Evolutionary conservation across 2,113 vertebrate genomes (phyloP).

Genomic region (Rafetus swinhoei): DNA sequence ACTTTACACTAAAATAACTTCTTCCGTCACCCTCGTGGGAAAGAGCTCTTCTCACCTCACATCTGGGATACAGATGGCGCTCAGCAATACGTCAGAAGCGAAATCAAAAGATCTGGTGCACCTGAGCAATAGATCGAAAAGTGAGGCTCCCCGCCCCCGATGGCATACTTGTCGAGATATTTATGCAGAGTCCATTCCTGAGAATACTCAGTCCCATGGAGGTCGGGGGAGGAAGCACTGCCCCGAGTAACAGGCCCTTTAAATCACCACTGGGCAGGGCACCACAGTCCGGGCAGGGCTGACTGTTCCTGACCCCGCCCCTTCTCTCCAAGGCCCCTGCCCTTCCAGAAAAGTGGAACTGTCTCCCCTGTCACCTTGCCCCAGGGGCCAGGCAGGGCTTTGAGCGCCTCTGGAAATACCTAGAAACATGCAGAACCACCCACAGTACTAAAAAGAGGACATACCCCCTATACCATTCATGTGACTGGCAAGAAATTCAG

Average conservation of each 20-base stretch:
- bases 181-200: background rate
- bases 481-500: background rate
- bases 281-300: no score
- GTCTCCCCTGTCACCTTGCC: no score
- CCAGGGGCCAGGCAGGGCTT: no score
- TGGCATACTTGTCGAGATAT: background rate
- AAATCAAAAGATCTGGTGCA: background rate
- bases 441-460: background rate
- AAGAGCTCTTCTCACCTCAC: background rate
- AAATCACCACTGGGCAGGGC: no score
- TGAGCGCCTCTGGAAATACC: background rate
- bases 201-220: background rate
- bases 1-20: slow-evolving; percentile 19
- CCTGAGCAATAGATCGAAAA: background rate
- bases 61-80: background rate
- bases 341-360: no score
- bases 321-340: no score
- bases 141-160: background rate
- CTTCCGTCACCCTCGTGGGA: slow-evolving; percentile 22
- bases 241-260: no score
- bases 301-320: no score
- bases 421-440: background rate
- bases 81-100: background rate
- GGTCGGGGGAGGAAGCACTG: no score
- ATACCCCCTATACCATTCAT: rapidly evolving